phyloP scores from a whole-genome alignment of 2,797 vertebrate species.

The Cyprinodon diabolis region DNA sequence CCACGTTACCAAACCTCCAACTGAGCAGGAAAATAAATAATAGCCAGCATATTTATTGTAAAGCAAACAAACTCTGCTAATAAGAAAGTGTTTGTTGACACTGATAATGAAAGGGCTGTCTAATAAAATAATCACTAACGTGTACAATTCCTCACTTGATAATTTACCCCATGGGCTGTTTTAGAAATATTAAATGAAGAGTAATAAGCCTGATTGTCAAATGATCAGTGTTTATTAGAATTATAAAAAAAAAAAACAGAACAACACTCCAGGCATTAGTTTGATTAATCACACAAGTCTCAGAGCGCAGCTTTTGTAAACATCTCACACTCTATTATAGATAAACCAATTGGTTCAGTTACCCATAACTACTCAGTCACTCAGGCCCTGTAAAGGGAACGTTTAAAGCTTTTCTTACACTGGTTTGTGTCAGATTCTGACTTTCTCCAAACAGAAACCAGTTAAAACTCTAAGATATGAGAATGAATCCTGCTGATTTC shows the following conservation, averaged over 20 bases:
- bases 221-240: slow-evolving; percentile 58
- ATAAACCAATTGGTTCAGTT: slow-evolving; percentile 22
- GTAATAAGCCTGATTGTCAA: slow-evolving; percentile 58
- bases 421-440: slow-evolving; percentile 20
- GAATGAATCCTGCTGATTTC: slow-evolving; percentile 56
- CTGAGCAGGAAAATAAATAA: slow-evolving; percentile 53
- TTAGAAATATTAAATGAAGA: slow-evolving; percentile 56
- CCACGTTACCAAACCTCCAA: slow-evolving; percentile 36
- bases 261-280: slow-evolving; percentile 40
- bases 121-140: slow-evolving; percentile 52
- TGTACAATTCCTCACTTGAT: slow-evolving; percentile 56
- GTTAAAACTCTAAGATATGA: slow-evolving; percentile 49
- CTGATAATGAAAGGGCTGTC: slow-evolving; percentile 37
- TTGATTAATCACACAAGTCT: slow-evolving; percentile 38
- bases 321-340: not conserved
- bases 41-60: slow-evolving; percentile 16
- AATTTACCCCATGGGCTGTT: slow-evolving; percentile 58
- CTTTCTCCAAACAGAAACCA: slow-evolving; percentile 28
- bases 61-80: slow-evolving; percentile 20
- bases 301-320: slow-evolving; percentile 10
- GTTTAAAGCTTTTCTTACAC: slow-evolving; percentile 48
- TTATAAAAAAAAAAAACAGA: slow-evolving; percentile 32
- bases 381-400: slow-evolving; percentile 29
- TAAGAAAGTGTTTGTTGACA: slow-evolving; percentile 39
- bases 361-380: slow-evolving; percentile 29